phyloP scores from a whole-genome alignment of 2,888 invertebrate genomes.

The Brassicogethes aeneus region DNA sequence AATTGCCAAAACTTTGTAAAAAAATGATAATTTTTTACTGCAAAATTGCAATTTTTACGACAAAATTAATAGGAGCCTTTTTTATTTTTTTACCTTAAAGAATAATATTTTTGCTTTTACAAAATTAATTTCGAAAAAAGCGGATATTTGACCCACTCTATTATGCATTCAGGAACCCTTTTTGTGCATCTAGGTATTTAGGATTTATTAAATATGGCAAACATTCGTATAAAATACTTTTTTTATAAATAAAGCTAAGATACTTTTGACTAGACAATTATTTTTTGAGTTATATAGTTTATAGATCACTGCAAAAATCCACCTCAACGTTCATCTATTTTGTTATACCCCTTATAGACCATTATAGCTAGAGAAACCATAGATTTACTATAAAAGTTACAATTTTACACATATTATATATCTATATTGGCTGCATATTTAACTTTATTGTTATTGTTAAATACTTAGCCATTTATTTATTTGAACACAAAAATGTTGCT shows the following conservation, averaged over 20 bases:
- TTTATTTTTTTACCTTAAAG: neutral
- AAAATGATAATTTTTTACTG: no score
- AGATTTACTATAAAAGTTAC: neutral
- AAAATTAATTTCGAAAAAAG: neutral
- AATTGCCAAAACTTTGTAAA: no score
- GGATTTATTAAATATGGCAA: slow-evolving; percentile 11
- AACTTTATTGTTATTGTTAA: no score
- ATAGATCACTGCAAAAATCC: slow-evolving; percentile 39
- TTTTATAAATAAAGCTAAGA: slow-evolving; percentile 27
- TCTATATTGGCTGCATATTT: no score
- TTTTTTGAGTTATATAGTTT: slow-evolving; percentile 13
- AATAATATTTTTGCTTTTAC: neutral
- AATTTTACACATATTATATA: neutral
- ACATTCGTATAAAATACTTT: slow-evolving; percentile 17
- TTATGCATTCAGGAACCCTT: slow-evolving; percentile 17
- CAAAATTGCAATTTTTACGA: no score
- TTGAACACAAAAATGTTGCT: no score
- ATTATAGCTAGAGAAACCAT: neutral
- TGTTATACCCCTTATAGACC: slow-evolving; percentile 11
- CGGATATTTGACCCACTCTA: no score
- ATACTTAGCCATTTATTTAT: no score
- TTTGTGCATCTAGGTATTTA: neutral
- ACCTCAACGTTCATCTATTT: slow-evolving; percentile 9
- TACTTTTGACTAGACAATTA: slow-evolving; percentile 23
- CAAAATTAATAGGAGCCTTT: no score